A percentile compares a stretch with the other conserved stretches of the same genome.
phyloP scores from a whole-genome alignment of 2,797 vertebrate species.

The Melanotaenia maccullochi region DNA sequence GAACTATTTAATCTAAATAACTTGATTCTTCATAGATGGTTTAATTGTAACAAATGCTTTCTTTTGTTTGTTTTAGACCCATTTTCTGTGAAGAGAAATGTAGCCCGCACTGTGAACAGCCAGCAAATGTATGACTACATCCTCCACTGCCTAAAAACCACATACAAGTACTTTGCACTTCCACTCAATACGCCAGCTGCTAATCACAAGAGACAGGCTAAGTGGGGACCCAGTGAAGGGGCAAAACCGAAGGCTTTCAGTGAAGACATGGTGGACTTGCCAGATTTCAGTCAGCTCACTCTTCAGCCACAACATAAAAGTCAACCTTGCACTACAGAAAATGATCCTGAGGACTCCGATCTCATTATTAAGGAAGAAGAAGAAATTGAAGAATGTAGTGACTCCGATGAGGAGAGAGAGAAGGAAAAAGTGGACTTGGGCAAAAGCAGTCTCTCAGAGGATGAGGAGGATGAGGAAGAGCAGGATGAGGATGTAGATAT shows the following conservation, averaged over 20 bases:
- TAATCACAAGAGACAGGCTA: constrained; percentile 47
- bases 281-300: constrained; percentile 56
- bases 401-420: constrained; percentile 83
- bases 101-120: constrained; percentile 92
- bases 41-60: constrained; percentile 1
- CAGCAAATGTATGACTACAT: constrained; percentile 92
- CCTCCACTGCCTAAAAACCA: constrained; percentile 93
- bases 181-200: constrained; percentile 77
- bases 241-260: constrained; percentile 11
- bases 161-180: constrained; percentile 95
- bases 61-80: constrained; percentile 84
- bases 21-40: neutral
- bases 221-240: constrained; percentile 21
- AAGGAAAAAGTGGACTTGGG: constrained; percentile 72
- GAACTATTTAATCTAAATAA: neutral
- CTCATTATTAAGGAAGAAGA: constrained; percentile 85
- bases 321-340: constrained; percentile 34
- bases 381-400: constrained; percentile 80
- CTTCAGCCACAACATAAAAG: constrained; percentile 38
- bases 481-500: constrained; percentile 67
- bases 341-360: constrained; percentile 81
- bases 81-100: constrained; percentile 92
- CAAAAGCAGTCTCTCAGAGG: constrained; percentile 77
- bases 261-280: constrained; percentile 36
- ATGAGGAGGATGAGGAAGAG: constrained; percentile 77